Percentiles rank a stretch among this genome's conserved stretches.
Conservation (phyloP, 1,140 invertebrate genomes). For the Magallana angulata region DNA sequence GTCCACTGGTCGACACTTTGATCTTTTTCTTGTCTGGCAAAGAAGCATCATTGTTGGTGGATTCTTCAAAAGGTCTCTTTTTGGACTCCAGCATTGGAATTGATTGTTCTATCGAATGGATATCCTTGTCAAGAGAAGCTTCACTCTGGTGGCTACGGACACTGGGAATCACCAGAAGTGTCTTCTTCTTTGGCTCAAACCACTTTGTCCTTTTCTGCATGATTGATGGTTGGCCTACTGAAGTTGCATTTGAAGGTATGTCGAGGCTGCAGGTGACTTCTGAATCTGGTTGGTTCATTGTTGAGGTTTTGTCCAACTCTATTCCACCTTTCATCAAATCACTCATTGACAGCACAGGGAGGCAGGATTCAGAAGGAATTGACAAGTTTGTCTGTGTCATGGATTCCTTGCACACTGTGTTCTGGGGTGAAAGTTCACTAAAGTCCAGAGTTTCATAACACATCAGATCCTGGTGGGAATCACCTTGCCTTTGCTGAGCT, state of each 20-base stretch:
- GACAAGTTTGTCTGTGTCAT: conserved; percentile 12
- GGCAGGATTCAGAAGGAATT: neutral
- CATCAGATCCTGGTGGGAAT: neutral
- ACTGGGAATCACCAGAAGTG: conserved; percentile 8
- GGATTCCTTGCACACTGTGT: neutral
- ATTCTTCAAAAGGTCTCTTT: neutral
- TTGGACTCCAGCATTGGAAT: neutral
- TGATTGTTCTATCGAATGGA: neutral
- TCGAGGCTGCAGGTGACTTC: neutral
- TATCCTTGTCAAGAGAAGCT: neutral
- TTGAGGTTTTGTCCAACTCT: neutral
- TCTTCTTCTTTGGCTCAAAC: neutral
- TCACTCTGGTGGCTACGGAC: neutral
- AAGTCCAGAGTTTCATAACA: neutral
- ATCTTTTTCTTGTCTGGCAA: neutral
- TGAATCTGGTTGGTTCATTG: neutral
- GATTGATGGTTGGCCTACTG: neutral
- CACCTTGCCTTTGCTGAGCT: neutral
- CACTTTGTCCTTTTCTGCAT: neutral
- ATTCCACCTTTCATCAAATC: neutral
- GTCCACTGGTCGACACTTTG: neutral
- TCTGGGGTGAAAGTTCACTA: neutral
- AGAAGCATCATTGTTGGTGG: neutral
- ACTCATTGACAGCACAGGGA: neutral
- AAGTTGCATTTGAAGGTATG: neutral